Evolutionary conservation across 1,140 invertebrate species (phyloP).

Genomic region (Mamestra configurata): DNA sequence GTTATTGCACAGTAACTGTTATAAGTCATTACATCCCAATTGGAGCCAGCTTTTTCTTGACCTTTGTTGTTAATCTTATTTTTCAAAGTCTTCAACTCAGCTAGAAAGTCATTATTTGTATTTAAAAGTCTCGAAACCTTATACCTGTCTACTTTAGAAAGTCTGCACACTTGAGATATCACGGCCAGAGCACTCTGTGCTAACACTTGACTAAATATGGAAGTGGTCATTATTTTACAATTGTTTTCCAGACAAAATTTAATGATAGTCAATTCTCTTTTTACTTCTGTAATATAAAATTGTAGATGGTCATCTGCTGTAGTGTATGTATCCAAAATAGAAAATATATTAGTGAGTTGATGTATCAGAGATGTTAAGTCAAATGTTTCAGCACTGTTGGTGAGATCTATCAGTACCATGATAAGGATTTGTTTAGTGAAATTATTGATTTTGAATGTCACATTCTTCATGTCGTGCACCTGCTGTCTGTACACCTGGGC

Average conservation of each 20-base stretch:
- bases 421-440: conserved; percentile 85
- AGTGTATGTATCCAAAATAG: conserved; percentile 82
- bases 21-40: conserved; percentile 85
- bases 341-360: conserved; percentile 83
- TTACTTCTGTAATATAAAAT: conserved; percentile 85
- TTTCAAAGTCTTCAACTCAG: conserved; percentile 72
- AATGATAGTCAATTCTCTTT: conserved; percentile 85
- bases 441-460: conserved; percentile 84
- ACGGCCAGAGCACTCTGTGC: conserved; percentile 83
- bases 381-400: conserved; percentile 82
- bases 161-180: conserved; percentile 85
- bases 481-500: conserved; percentile 82
- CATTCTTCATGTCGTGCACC: conserved; percentile 81
- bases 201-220: conserved; percentile 82
- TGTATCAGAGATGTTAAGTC: conserved; percentile 80
- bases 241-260: conserved; percentile 86
- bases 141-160: conserved; percentile 84
- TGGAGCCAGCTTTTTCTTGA: conserved; percentile 59
- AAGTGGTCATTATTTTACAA: conserved; percentile 83
- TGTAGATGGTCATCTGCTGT: conserved; percentile 79
- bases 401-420: conserved; percentile 84
- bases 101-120: conserved; percentile 82
- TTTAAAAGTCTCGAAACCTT: conserved; percentile 84
- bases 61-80: conserved; percentile 65
- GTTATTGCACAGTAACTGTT: conserved; percentile 85